Percentiles rank a stretch among this genome's conserved stretches.
phyloP scores from a whole-genome alignment of 2,888 invertebrate species.

The Taphrorychus bicolor region DNA sequence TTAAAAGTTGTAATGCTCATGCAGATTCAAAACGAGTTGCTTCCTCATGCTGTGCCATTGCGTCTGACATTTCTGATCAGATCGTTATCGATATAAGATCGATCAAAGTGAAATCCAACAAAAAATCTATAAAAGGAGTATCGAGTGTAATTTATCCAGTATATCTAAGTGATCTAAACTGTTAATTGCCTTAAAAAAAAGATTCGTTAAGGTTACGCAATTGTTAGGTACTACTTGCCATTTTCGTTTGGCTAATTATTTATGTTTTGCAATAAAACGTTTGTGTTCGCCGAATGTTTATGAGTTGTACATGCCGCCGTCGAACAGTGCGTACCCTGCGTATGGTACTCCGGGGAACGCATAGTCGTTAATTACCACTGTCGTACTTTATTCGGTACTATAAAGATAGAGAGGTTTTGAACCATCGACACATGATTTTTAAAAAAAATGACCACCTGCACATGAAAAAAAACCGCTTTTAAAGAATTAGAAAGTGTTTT shows the following conservation, averaged over 20 bases:
- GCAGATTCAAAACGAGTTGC: neutral
- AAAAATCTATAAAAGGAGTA: neutral
- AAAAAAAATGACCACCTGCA: too few species aligned
- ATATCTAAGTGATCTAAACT: neutral
- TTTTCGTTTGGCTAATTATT: conserved; percentile 9
- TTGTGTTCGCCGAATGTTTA: neutral
- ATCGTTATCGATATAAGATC: neutral
- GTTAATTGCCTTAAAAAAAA: conserved; percentile 3
- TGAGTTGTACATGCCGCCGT: neutral
- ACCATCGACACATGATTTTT: too few species aligned
- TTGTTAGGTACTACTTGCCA: neutral
- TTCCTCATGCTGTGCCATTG: neutral
- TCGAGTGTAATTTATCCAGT: neutral
- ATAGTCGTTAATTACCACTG: neutral
- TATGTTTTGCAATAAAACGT: conserved; percentile 4
- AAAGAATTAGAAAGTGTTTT: conserved; percentile 7
- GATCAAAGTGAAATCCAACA: neutral
- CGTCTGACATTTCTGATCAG: neutral
- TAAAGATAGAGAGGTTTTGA: too few species aligned
- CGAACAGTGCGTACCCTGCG: neutral
- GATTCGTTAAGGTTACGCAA: neutral
- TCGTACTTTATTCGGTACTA: neutral
- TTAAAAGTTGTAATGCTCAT: too few species aligned
- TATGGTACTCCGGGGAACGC: neutral
- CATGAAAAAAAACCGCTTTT: neutral